A percentile compares a stretch with the other conserved stretches of the same genome.
These are phyloP conservation scores for Hydropotes inermis DNA, from an alignment of 2,113 vertebrate species.

Conservation along the genomic window DNA sequence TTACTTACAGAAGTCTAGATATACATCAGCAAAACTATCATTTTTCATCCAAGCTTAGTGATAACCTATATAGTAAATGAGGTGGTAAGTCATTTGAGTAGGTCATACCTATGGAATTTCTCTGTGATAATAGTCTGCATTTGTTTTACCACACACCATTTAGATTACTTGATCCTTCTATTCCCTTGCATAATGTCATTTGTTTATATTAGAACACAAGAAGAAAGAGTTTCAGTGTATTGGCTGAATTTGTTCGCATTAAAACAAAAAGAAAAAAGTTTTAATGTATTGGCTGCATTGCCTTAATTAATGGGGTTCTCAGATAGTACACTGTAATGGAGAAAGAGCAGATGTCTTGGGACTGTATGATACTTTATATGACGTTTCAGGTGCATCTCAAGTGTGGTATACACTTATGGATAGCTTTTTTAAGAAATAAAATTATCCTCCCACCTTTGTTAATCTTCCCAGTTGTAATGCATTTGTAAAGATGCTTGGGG, in stretches of 20 bases:
- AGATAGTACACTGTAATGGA: not conserved
- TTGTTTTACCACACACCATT: constrained; percentile 19
- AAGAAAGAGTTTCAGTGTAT: constrained; percentile 12
- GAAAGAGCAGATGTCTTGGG: not conserved
- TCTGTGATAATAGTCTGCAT: constrained; percentile 1
- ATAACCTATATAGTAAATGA: constrained; percentile 37
- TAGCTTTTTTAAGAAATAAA: not conserved
- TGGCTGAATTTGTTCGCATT: not conserved
- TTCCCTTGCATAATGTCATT: constrained; percentile 12
- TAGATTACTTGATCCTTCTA: constrained; percentile 7
- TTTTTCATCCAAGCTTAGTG: constrained; percentile 32
- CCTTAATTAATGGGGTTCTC: not conserved
- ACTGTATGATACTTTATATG: not conserved
- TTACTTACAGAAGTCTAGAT: constrained; percentile 15
- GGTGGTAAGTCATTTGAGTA: not conserved
- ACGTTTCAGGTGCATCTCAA: not conserved
- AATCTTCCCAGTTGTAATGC: not conserved
- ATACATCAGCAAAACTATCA: not conserved
- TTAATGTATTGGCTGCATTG: not conserved
- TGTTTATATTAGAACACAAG: not conserved
- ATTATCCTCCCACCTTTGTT: not conserved
- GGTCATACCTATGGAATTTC: not conserved
- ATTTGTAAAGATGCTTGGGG: not conserved
- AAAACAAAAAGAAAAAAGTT: not conserved
- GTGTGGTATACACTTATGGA: not conserved